These are phyloP conservation scores for Ceraclea dissimilis DNA, from an alignment of 2,888 invertebrate species.

Conservation along the genomic window DNA sequence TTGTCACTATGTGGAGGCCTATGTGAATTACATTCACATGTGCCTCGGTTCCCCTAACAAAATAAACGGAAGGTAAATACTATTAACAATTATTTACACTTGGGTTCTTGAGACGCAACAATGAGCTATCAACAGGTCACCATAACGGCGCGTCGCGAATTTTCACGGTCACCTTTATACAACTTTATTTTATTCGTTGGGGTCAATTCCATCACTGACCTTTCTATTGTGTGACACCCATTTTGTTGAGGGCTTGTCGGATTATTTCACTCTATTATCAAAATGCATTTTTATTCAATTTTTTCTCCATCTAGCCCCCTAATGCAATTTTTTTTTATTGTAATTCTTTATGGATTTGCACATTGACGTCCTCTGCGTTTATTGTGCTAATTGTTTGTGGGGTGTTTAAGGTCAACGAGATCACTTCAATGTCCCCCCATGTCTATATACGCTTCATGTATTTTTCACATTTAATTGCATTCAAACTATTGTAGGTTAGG, in stretches of 20 bases:
- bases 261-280: constrained; percentile 2
- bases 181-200: background rate
- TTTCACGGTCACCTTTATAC: constrained; percentile 11
- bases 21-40: too few relatives aligned
- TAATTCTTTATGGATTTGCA: constrained; percentile 22
- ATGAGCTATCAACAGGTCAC: too few relatives aligned
- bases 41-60: too few relatives aligned
- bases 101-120: too few relatives aligned
- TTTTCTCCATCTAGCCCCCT: background rate
- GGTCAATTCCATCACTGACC: constrained; percentile 14
- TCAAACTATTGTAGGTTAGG: too few relatives aligned
- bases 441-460: background rate
- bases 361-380: constrained; percentile 10
- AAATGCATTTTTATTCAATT: constrained; percentile 5
- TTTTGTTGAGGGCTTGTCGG: constrained; percentile 3
- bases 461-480: background rate
- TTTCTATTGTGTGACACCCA: constrained; percentile 1
- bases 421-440: constrained; percentile 7
- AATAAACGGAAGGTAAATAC: too few relatives aligned
- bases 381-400: constrained; percentile 10
- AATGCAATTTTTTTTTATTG: constrained; percentile 18
- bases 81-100: too few relatives aligned
- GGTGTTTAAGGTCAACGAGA: constrained; percentile 24
- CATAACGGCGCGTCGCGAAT: background rate
- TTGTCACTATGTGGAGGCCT: too few relatives aligned